Evolutionary conservation across 1,140 invertebrate species (phyloP).

Genomic region (Battus philenor): DNA sequence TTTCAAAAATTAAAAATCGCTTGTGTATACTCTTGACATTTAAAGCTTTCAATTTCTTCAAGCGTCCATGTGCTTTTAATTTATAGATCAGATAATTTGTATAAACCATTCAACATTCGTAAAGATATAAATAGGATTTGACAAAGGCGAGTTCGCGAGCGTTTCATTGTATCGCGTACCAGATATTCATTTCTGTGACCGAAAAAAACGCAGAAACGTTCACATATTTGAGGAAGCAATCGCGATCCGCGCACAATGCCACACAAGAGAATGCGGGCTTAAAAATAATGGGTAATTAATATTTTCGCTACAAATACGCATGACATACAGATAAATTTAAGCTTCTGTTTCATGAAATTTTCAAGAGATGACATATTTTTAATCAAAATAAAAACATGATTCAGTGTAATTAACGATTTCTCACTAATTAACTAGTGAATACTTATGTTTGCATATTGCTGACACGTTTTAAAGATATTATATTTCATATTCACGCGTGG

Average conservation of each 20-base stretch:
- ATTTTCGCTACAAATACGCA: slow-evolving; percentile 11
- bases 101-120: not conserved
- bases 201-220: slow-evolving; percentile 12
- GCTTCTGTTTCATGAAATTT: too few species aligned
- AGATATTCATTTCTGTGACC: slow-evolving; percentile 13
- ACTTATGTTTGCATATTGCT: too few species aligned
- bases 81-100: not conserved
- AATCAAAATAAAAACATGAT: too few species aligned
- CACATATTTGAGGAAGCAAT: slow-evolving; percentile 14
- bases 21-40: not conserved
- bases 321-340: slow-evolving; percentile 4
- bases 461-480: too few species aligned
- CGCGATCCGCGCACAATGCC: slow-evolving; percentile 8
- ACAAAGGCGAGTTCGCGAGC: not conserved
- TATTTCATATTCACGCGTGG: too few species aligned
- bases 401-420: too few species aligned
- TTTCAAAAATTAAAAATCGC: too few species aligned
- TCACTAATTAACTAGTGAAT: too few species aligned
- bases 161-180: slow-evolving; percentile 4
- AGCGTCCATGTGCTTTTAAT: not conserved
- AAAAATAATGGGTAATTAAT: slow-evolving; percentile 11
- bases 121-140: not conserved
- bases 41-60: not conserved
- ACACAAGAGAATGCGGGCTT: slow-evolving; percentile 8
- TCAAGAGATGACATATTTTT: too few species aligned